Evolutionary conservation across 2,888 invertebrate species (phyloP), one percentile per base, ranked within the genome.

Genomic region (Tachina fera): DNA sequence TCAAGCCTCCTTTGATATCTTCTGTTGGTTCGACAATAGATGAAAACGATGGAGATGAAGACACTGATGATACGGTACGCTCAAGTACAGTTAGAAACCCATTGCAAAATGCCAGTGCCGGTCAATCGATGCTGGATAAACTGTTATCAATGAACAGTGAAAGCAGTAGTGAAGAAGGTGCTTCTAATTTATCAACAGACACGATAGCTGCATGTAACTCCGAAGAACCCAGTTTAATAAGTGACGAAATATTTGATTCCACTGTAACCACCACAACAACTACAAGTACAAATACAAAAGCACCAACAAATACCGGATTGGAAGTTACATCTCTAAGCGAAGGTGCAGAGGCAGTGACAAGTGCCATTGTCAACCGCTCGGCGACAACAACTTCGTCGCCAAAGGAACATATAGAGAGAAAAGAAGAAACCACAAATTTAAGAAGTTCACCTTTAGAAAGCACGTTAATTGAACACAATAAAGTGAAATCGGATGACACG

Each of bases 91-190:
- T 89, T 43, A 88, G 88, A 61, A 84, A 88, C 56, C 76, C 67
- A 49, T 61, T 81, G 22, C 81, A 83, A 53, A 83, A 61, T 51
- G 56, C 61, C 5, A 84, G 72, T 58, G 86, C 86, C 9, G 88
- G 88, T 0, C 92, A 92, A 87, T 92, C 92, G 14, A 92, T 92
- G 90, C 88, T 92, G 11, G 92, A 92, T 87, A 92, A 92, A 84
- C 81, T 92, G 78, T 86, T 92, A 6, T 92, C 92, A 8, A 92
- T 92, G 91, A 92, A 92, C 77, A 92, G 92, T 75, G 91, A 91
- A 68, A 92, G 90, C 85, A 91, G 91, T 85, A 91, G 91, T 74
- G 92, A 92, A 58, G 92, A 91, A 72, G 89, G 89, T 14, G 90
- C 90, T 5, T 91, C 92, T 2, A 91, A 91, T 77, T 87, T 90